A percentile compares a stretch with the other conserved stretches of the same genome.
These are phyloP conservation scores for Cataglyphis altisquamis DNA, from an alignment of 2,888 invertebrate species.

Conservation along the genomic window DNA sequence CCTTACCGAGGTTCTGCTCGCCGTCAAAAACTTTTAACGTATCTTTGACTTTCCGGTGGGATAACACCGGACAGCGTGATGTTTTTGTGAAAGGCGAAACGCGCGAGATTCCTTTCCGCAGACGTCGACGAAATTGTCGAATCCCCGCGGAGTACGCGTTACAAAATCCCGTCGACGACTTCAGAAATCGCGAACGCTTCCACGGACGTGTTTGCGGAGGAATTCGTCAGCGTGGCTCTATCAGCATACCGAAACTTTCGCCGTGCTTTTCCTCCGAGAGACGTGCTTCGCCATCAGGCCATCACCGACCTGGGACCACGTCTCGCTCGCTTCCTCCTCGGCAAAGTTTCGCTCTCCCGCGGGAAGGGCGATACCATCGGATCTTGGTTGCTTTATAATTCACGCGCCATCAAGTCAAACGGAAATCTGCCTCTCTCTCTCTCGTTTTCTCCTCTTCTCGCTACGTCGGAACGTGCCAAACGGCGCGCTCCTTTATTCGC, in stretches of 20 bases:
- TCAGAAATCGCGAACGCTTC: conserved; percentile 39
- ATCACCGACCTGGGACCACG: conserved; percentile 22
- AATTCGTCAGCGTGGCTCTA: conserved; percentile 32
- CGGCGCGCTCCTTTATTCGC: background rate
- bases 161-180: conserved; percentile 28
- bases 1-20: background rate
- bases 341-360: conserved; percentile 25
- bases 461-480: background rate
- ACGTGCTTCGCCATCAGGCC: conserved; percentile 8
- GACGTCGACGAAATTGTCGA: conserved; percentile 11
- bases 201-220: conserved; percentile 18
- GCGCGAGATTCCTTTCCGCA: background rate
- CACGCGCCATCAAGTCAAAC: conserved; percentile 49
- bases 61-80: background rate
- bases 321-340: conserved; percentile 21
- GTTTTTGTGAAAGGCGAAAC: background rate
- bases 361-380: conserved; percentile 39
- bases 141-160: background rate
- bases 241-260: conserved; percentile 34
- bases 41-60: background rate
- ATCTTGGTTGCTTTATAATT: conserved; percentile 56
- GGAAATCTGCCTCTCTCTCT: conserved; percentile 31
- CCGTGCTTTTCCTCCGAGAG: background rate
- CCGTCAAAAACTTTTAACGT: background rate
- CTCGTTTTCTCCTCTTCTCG: background rate